Conservation (phyloP, 2,888 invertebrate species). For the Macropis europaea region DNA sequence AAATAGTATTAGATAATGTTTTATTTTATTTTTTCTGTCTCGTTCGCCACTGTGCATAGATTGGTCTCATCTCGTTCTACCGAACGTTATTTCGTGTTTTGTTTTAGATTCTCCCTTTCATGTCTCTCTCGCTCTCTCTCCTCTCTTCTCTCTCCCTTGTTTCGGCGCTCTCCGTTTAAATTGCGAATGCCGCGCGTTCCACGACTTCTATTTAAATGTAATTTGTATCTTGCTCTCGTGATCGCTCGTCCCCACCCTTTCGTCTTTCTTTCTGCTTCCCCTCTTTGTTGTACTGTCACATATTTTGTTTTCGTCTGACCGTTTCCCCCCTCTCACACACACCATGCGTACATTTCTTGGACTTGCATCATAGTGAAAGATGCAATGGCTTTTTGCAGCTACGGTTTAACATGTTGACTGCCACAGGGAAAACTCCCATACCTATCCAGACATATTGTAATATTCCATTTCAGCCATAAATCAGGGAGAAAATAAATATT, state of each 20-base stretch:
- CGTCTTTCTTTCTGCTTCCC: neutral
- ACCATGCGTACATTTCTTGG: too few relatives aligned
- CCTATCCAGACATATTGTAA: too few relatives aligned
- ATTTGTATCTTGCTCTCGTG: slow-evolving; percentile 74
- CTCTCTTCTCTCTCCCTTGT: slow-evolving; percentile 23
- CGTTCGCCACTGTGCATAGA: too few relatives aligned
- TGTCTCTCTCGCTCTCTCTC: slow-evolving; percentile 22
- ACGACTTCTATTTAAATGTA: slow-evolving; percentile 78
- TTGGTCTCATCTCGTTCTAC: neutral
- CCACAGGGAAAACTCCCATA: too few relatives aligned
- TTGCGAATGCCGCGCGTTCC: slow-evolving; percentile 79
- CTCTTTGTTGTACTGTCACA: neutral
- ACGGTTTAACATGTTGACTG: too few relatives aligned
- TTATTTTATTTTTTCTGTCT: too few relatives aligned
- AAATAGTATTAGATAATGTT: too few relatives aligned
- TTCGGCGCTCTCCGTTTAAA: slow-evolving; percentile 68
- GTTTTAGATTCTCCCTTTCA: slow-evolving; percentile 39
- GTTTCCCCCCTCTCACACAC: too few relatives aligned
- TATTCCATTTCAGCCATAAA: too few relatives aligned
- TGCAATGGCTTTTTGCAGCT: too few relatives aligned
- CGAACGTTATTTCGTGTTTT: slow-evolving; percentile 7
- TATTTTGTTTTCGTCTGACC: neutral
- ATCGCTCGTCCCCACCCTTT: slow-evolving; percentile 23
- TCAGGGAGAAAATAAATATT: too few relatives aligned
- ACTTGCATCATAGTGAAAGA: too few relatives aligned